phyloP scores from a whole-genome alignment of 2,888 invertebrate genomes.

The Pyrrhia umbra region DNA sequence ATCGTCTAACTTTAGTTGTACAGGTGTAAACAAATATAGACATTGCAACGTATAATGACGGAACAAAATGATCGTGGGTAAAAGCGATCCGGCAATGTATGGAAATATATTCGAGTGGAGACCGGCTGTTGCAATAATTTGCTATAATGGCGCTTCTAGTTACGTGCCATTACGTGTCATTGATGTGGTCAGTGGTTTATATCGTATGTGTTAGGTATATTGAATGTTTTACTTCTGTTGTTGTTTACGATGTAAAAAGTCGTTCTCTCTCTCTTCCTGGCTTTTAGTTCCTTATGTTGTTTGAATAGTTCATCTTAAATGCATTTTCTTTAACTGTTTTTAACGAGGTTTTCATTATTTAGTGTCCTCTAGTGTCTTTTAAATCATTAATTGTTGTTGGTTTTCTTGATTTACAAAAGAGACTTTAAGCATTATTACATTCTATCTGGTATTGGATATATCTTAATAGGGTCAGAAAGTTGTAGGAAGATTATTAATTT shows the following conservation, averaged over 20 bases:
- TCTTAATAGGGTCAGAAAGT: too few species aligned
- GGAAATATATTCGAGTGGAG: constrained; percentile 48
- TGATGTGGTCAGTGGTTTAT: constrained; percentile 50
- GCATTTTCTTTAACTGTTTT: too few species aligned
- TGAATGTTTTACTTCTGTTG: constrained; percentile 17
- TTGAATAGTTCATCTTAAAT: neutral
- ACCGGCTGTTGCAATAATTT: constrained; percentile 51
- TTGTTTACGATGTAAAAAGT: neutral
- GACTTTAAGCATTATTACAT: too few species aligned
- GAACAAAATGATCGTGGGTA: constrained; percentile 47
- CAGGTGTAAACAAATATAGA: constrained; percentile 25
- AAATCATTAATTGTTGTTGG: too few species aligned
- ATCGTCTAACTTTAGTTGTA: neutral
- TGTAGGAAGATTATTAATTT: too few species aligned
- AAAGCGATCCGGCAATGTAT: constrained; percentile 49
- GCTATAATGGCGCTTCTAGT: constrained; percentile 47
- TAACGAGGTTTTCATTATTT: too few species aligned
- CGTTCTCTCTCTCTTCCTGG: neutral
- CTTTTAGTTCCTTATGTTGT: neutral
- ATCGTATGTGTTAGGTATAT: constrained; percentile 24
- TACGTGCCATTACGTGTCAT: constrained; percentile 54
- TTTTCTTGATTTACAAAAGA: too few species aligned
- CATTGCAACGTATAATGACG: constrained; percentile 15
- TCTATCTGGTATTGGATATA: too few species aligned
- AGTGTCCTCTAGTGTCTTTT: too few species aligned